These are phyloP conservation scores for Ormyrus pomaceus DNA, from an alignment of 2,888 invertebrate species.

Conservation along the genomic window DNA sequence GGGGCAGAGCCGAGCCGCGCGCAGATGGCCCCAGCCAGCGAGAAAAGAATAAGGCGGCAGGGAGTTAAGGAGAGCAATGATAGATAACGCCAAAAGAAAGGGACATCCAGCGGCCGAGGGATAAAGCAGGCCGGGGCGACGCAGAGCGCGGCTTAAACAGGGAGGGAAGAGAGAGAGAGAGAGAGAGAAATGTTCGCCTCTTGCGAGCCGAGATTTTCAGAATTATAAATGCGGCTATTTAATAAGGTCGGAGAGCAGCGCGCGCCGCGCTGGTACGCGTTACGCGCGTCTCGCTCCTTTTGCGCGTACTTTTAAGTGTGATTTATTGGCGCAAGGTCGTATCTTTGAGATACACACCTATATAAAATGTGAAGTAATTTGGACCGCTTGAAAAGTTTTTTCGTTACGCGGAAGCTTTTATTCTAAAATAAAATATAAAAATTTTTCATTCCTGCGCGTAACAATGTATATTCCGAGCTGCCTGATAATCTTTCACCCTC, in stretches of 20 bases:
- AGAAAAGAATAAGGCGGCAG: slow-evolving; percentile 1
- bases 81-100: slow-evolving; percentile 25
- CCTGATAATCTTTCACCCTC: too few relatives aligned
- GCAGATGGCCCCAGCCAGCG: not conserved
- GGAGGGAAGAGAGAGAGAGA: not conserved
- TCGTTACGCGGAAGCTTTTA: too few relatives aligned
- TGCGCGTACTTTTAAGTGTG: slow-evolving; percentile 28
- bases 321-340: slow-evolving; percentile 7
- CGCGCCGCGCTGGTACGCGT: slow-evolving; percentile 24
- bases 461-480: too few relatives aligned
- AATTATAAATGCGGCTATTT: slow-evolving; percentile 61
- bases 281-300: slow-evolving; percentile 7
- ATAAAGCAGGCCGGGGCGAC: not conserved
- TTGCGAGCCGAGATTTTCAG: slow-evolving; percentile 16
- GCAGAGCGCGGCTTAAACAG: not conserved
- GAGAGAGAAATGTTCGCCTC: not conserved
- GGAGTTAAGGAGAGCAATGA: slow-evolving; percentile 15
- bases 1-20: not conserved
- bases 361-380: not conserved
- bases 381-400: too few relatives aligned
- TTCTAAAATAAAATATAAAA: too few relatives aligned
- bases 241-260: slow-evolving; percentile 53
- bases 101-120: not conserved
- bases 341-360: not conserved
- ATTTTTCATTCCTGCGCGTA: too few relatives aligned